A percentile compares a stretch with the other conserved stretches of the same genome.
Conservation (phyloP, 2,888 invertebrate species). For the Metalampra italica region DNA sequence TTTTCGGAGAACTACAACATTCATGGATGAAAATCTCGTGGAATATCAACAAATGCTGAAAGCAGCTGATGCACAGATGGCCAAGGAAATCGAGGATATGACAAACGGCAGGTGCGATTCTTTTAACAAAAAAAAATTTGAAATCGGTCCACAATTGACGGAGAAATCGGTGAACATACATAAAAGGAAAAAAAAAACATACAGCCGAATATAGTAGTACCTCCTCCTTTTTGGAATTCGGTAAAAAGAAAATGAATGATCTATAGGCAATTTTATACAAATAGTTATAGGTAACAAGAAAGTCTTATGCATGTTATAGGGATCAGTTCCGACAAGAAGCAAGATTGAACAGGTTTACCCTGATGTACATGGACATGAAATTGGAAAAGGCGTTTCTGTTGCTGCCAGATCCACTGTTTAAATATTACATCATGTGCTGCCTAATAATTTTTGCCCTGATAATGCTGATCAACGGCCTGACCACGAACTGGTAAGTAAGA, state of each 20-base stretch:
- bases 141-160: no score
- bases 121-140: neutral
- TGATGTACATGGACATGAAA: slow-evolving; percentile 71
- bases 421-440: slow-evolving; percentile 81
- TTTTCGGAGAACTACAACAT: slow-evolving; percentile 77
- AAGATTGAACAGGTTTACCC: slow-evolving; percentile 74
- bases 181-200: no score
- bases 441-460: slow-evolving; percentile 54
- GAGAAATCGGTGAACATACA: no score
- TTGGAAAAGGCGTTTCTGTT: slow-evolving; percentile 85
- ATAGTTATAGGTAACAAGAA: neutral
- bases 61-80: slow-evolving; percentile 87
- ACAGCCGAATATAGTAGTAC: no score
- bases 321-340: slow-evolving; percentile 81
- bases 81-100: slow-evolving; percentile 88
- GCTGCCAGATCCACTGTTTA: slow-evolving; percentile 90
- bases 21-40: slow-evolving; percentile 83
- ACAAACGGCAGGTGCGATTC: slow-evolving; percentile 83
- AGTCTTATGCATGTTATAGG: slow-evolving; percentile 60
- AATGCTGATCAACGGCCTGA: slow-evolving; percentile 53
- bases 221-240: no score
- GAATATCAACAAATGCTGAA: slow-evolving; percentile 82
- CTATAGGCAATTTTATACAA: neutral
- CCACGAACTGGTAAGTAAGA: slow-evolving; percentile 56
- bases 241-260: no score